These are phyloP conservation scores for Diplazon laetatorius DNA, from an alignment of 2,888 invertebrate species.

Conservation along the genomic window DNA sequence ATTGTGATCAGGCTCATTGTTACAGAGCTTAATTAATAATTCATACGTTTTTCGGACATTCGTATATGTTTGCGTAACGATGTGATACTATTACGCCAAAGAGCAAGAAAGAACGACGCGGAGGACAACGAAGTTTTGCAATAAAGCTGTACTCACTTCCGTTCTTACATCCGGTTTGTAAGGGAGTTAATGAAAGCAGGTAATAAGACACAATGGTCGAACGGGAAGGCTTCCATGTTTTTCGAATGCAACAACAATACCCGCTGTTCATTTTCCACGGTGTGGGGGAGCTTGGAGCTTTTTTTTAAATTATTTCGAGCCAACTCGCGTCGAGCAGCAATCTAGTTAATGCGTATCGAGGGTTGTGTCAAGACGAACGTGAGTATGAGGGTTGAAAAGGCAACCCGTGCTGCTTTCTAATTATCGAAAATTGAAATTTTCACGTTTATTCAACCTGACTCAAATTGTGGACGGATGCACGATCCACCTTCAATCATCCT, in stretches of 20 bases:
- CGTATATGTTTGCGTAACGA: slow-evolving; percentile 4
- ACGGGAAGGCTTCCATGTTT: background rate
- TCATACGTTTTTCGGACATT: slow-evolving; percentile 36
- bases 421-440: background rate
- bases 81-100: slow-evolving; percentile 19
- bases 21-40: slow-evolving; percentile 37
- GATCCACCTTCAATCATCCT: too few relatives aligned
- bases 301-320: slow-evolving; percentile 45
- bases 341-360: background rate
- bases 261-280: slow-evolving; percentile 9
- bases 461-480: too few relatives aligned
- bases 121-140: slow-evolving; percentile 3
- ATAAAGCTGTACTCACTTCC: slow-evolving; percentile 25
- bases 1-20: slow-evolving; percentile 47
- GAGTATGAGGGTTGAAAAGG: background rate
- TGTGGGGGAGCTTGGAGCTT: slow-evolving; percentile 4
- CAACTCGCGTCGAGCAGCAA: slow-evolving; percentile 32
- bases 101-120: slow-evolving; percentile 4
- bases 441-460: slow-evolving; percentile 9
- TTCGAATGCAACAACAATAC: slow-evolving; percentile 32
- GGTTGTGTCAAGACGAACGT: background rate
- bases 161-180: slow-evolving; percentile 13
- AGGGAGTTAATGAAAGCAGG: slow-evolving; percentile 41
- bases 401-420: background rate
- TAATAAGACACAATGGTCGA: slow-evolving; percentile 18